Evolutionary conservation across 1,140 invertebrate species (phyloP).

Genomic region (Tribolium madens): DNA sequence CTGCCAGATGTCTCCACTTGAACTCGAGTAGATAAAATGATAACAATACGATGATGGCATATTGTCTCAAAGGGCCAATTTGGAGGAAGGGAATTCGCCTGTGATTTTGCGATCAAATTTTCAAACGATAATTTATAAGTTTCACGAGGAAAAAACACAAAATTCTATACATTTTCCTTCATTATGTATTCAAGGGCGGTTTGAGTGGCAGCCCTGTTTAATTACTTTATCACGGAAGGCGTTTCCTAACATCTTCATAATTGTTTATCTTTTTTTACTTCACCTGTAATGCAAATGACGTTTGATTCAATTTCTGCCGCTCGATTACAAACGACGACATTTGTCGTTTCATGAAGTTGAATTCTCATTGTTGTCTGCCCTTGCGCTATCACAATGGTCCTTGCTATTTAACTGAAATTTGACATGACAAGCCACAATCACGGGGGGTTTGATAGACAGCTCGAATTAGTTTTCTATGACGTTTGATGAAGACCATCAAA

Average conservation of each 20-base stretch:
- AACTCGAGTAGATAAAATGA: conserved; percentile 17
- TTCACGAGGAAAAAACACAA: not conserved
- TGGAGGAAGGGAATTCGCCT: not conserved
- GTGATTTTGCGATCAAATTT: not conserved
- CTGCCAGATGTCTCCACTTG: conserved; percentile 10
- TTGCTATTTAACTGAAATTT: conserved; percentile 29
- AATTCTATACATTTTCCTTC: conserved; percentile 10
- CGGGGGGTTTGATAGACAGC: conserved; percentile 27
- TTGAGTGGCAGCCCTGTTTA: conserved; percentile 34
- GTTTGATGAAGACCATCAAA: conserved; percentile 19
- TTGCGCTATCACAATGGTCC: conserved; percentile 28
- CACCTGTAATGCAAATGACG: conserved; percentile 25
- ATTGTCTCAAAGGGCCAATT: conserved; percentile 16
- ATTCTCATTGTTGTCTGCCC: conserved; percentile 36
- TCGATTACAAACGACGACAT: conserved; percentile 40
- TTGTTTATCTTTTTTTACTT: conserved; percentile 5
- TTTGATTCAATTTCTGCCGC: conserved; percentile 35
- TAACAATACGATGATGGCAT: conserved; percentile 2
- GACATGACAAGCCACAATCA: conserved; percentile 36
- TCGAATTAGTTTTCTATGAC: conserved; percentile 34
- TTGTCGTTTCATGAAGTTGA: conserved; percentile 30
- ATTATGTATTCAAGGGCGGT: conserved; percentile 11
- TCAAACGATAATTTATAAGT: not conserved
- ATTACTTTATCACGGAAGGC: conserved; percentile 37
- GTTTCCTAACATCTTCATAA: conserved; percentile 39